Evolutionary conservation across 2,888 invertebrate species (phyloP), one percentile per base, ranked within the genome.

Genomic region (Torymus aiolomorphi): DNA sequence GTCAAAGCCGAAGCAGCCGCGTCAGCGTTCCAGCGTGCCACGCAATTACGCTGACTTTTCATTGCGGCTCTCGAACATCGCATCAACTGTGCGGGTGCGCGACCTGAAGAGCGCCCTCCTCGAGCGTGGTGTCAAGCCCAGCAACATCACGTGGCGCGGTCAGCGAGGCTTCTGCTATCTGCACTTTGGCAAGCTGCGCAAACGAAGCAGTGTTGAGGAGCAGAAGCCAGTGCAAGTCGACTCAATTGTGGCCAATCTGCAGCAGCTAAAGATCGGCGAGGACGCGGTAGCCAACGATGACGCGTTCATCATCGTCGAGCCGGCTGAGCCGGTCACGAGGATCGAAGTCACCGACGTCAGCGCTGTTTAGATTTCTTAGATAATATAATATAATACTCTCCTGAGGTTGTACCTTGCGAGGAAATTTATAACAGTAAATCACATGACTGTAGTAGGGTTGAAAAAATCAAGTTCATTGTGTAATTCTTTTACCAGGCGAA

Each of bases 111-210:
- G 93, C 70, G 96, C 95, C 54, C 90, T 96, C 52, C 92, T 92
- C 61, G 94, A 95, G 86, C 94, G 95, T 84, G 94, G 95, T 65
- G 94, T 96, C 76, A 95, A 94, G 87, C 96, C 96, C 5, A 93
- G 93, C 84, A 93, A 94, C 82, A 96, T 96, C 90, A 93, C 94
- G 74, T 96, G 96, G 96, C 91, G 89, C 83, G 91, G 87, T 11
- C 82, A 86, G 18, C 84, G 92, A 76, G 95, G 95, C 74, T 94
- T 93, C 88, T 95, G 95, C 87, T 95, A 94, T 86, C 91, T 96
- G 84, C 95, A 96, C 89, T 96, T 95, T 91, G 93, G 94, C 84
- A 95, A 95, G 89, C 92, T 89, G 10, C 84, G 86, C 20, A 87
- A 85, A 73, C 83, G 85, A 54, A 86, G 85, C 14, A 80, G 80